These are phyloP conservation scores for Morelia viridis DNA, from an alignment of 2,797 vertebrate genomes.

Conservation along the genomic window DNA sequence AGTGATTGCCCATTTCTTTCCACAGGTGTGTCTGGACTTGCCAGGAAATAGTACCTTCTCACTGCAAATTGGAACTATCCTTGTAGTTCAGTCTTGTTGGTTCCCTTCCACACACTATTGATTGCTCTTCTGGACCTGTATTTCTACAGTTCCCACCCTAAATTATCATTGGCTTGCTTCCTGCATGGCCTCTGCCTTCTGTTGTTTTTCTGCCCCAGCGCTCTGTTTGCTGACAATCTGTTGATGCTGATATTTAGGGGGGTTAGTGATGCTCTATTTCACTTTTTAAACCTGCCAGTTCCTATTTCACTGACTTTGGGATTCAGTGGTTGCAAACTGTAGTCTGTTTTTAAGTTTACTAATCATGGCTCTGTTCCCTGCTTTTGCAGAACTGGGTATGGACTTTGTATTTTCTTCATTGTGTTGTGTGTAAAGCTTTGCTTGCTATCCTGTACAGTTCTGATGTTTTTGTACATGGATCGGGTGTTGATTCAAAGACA, in stretches of 20 bases:
- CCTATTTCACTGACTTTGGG: not conserved
- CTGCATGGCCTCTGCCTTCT: not conserved
- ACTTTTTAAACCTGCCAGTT: not conserved
- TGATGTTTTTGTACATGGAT: not conserved
- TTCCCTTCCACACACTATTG: not conserved
- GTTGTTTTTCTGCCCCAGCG: not conserved
- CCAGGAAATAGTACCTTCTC: not conserved
- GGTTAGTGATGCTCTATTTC: not conserved
- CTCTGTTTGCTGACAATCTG: not conserved
- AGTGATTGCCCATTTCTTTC: not conserved
- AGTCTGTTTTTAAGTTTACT: not conserved
- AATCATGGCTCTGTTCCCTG: not conserved
- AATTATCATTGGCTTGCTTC: not conserved
- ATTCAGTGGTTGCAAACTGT: not conserved
- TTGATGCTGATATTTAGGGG: not conserved
- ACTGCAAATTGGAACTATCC: not conserved
- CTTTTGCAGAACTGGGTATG: not conserved
- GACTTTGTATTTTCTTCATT: not conserved
- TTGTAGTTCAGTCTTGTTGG: not conserved
- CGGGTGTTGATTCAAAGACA: not conserved
- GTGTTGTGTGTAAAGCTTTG: not conserved
- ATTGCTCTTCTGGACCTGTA: not conserved
- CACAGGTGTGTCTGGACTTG: not conserved
- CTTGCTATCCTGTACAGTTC: not conserved
- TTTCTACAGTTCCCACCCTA: not conserved